Base-by-base conservation (phyloP, 1,140 invertebrate genomes). In the Carcinoscorpius rotundicauda region DNA sequence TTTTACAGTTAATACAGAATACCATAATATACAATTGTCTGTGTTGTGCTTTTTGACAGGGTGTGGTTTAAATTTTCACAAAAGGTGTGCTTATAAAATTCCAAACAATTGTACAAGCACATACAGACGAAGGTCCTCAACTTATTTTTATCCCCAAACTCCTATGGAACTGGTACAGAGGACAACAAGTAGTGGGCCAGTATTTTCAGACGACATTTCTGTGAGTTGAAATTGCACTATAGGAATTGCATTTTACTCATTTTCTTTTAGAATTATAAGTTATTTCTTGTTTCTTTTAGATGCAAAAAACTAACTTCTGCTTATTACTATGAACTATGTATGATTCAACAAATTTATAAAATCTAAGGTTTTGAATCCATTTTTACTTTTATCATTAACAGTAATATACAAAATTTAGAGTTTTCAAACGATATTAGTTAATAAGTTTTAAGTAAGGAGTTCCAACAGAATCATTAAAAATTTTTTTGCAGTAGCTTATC, bases 11-110 rank as follows among this genome's bases (percentile, higher is more conserved):
- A 29, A 29, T 29, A 29, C 29, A 29, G 29, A 29, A 29, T 29
- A 29, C 29, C 29, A 29, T 29, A 29, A 29, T 29, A 29, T 29
- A 29, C 29, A 29, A 29, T 29, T 29, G 29, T 29, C 29, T 29
- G 29, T 29, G 29, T 29, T 29, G 29, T 29, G 29, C 2, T 29
- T 29, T 29, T 29, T 29, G 2, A 29, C 29, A 97, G 93, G 93
- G 69, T 99, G 96, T 82, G 89, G 93, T 6, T 84, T 94, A 74
- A 98, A 98, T 81, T 99, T 94, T 81, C 97, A 98, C 80, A 99
- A 99, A 78, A 82, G 96, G 60, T 99, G 97, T 81, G 95, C 96
- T 61, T 91, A 96, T 67, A 98, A 98, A 80, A 93, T 98, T 67
- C 96, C 96, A 49, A 98, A 98, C 76, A 98, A 98, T 81, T 99